Base-by-base conservation (phyloP, 2,113 vertebrate genomes). In the Electrona antarctica region DNA sequence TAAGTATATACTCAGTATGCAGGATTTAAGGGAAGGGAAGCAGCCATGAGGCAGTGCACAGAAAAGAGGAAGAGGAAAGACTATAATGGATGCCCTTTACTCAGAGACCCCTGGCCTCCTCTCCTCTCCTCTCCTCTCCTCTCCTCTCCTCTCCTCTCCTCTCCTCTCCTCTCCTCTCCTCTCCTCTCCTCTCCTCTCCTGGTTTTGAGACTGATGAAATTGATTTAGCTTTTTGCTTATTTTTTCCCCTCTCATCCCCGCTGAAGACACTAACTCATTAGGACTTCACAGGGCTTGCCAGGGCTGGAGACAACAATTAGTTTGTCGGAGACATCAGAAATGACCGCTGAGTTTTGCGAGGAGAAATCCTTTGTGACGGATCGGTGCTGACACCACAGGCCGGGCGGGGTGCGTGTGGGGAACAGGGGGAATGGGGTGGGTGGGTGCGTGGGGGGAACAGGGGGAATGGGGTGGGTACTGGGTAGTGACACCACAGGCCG, bases 221-320 rank as follows among this genome's bases (percentile, higher is more conserved):
- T 92, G 93, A 95, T 95, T 96, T 94, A 91, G 92, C 85, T 69
- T 41, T n/a, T n/a, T n/a, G n/a, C n/a, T n/a, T 41, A 41, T 41
- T 93, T 93, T 92, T 82, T 86, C 83, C 93, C 92, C 93, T 94
- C 92, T 95, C 93, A 87, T 95, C 93, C 92, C 92, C 86, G 92
- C 90, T 91, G 93, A 94, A 95, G 95, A 98, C 94, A 94, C 94
- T 97, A 97, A 97, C 95, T 95, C 91, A 77, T 95, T 95, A 93
- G 93, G 96, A 98, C 95, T 96, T 96, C 95, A 95, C 93, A 96
- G 93, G 90, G 90, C 94, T 91, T 76, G 56, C 80, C 88, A 79
- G 94, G 89, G 90, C 93, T 92, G 90, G 87, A 96, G 94, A 96
- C 95, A 97, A 97, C 96, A 97, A 96, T 97, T 96, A 96, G 94